Evolutionary conservation across 2,113 vertebrate genomes (phyloP).

Genomic region (Plotosus lineatus): DNA sequence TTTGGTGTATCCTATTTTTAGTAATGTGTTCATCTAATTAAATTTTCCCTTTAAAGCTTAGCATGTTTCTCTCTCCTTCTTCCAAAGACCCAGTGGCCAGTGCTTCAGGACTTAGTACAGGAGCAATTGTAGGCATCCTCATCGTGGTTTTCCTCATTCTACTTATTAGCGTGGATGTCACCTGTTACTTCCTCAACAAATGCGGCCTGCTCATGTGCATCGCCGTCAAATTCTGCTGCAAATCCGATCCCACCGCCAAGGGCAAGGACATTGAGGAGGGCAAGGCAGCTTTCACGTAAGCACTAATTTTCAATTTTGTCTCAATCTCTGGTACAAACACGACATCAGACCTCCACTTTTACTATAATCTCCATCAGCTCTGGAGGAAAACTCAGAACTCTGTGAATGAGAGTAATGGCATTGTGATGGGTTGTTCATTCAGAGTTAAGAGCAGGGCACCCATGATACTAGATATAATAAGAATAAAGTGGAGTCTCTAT

Average conservation of each 20-base stretch:
- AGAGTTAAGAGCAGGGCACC: conserved; percentile 29
- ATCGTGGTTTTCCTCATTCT: conserved; percentile 91
- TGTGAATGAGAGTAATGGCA: conserved; percentile 44
- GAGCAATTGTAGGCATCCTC: conserved; percentile 95
- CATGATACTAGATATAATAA: conserved; percentile 2
- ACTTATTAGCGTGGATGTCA: conserved; percentile 89
- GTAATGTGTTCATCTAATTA: background rate
- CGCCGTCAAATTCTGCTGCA: conserved; percentile 94
- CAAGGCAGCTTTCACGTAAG: conserved; percentile 96
- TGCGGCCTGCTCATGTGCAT: conserved; percentile 98
- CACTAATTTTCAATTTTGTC: conserved; percentile 42
- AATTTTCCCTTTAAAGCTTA: background rate
- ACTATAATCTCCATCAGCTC: conserved; percentile 35
- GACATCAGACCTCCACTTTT: conserved; percentile 3
- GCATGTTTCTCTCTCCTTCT: background rate
- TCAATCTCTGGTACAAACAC: background rate
- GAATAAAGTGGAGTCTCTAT: conserved; percentile 14
- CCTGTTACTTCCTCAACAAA: conserved; percentile 98
- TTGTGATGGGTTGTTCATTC: conserved; percentile 34
- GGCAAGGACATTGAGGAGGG: conserved; percentile 97
- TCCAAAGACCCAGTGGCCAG: conserved; percentile 55
- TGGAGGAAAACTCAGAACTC: conserved; percentile 31
- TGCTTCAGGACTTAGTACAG: conserved; percentile 83
- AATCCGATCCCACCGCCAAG: conserved; percentile 87
- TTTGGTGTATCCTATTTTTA: background rate